Evolutionary conservation across 1,140 invertebrate species (phyloP).

Genomic region (Manduca sexta): DNA sequence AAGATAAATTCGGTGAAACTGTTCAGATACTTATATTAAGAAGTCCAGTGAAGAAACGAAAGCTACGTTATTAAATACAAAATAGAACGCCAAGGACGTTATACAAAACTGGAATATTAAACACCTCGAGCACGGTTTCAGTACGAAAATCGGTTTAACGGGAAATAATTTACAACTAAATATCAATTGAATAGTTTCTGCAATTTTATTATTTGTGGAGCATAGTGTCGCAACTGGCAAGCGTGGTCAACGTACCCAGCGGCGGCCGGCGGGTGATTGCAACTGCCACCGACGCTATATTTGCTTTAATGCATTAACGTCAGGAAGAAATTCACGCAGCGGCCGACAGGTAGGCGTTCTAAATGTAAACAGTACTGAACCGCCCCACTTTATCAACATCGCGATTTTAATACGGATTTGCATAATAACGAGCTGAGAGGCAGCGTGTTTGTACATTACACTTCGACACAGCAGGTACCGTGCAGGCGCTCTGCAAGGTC

Average conservation of each 20-base stretch:
- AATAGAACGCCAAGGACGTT: background rate
- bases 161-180: too few species aligned
- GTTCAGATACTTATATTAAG: too few species aligned
- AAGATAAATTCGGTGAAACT: too few species aligned
- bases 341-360: slow-evolving; percentile 20
- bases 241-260: background rate
- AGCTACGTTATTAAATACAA: too few species aligned
- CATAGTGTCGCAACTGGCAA: background rate
- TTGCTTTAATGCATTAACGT: slow-evolving; percentile 7
- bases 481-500: too few species aligned
- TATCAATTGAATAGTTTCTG: background rate
- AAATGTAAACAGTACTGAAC: slow-evolving; percentile 24
- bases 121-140: too few species aligned
- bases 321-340: slow-evolving; percentile 33
- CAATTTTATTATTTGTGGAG: slow-evolving; percentile 1
- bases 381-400: slow-evolving; percentile 29
- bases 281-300: background rate
- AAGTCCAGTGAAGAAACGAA: too few species aligned
- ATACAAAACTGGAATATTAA: background rate
- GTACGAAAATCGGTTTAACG: background rate
- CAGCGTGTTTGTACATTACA: background rate
- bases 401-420: slow-evolving; percentile 37
- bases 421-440: slow-evolving; percentile 27
- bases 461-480: too few species aligned
- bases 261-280: background rate